These are phyloP conservation scores for Luscinia luscinia DNA, from an alignment of 2,797 vertebrate species.

Conservation along the genomic window DNA sequence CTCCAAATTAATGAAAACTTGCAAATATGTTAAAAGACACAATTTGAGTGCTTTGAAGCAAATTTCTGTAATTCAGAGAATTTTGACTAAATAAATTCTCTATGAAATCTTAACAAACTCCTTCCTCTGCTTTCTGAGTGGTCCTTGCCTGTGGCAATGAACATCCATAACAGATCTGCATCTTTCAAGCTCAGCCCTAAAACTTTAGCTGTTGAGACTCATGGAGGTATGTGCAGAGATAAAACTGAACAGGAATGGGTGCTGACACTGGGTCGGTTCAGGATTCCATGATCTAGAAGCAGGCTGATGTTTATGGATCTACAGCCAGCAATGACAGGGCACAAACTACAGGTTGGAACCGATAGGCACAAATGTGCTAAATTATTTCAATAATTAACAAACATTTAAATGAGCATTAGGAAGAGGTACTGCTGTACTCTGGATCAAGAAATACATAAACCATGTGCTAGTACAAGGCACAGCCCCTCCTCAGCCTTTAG, in stretches of 20 bases:
- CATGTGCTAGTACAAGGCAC: not conserved
- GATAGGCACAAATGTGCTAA: not conserved
- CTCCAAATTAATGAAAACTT: conserved; percentile 54
- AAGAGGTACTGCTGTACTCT: not conserved
- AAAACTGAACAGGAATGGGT: not conserved
- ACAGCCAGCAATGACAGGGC: not conserved
- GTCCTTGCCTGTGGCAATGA: not conserved
- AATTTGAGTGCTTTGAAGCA: not conserved
- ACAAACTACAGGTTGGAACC: not conserved
- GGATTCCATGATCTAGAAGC: not conserved
- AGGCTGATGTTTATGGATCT: not conserved
- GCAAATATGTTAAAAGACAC: conserved; percentile 36
- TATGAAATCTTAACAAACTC: not conserved
- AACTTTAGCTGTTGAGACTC: not conserved
- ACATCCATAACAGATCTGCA: not conserved
- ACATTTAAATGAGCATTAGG: not conserved
- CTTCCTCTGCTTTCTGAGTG: not conserved
- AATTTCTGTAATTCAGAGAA: conserved; percentile 35
- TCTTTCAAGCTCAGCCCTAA: not conserved
- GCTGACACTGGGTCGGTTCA: not conserved
- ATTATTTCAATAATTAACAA: not conserved
- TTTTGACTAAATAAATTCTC: not conserved
- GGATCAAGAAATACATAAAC: not conserved
- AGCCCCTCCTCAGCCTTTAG: not conserved
- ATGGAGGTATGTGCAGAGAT: not conserved